phyloP scores from a whole-genome alignment of 2,888 invertebrate species.

The Serrognathus titanus region DNA sequence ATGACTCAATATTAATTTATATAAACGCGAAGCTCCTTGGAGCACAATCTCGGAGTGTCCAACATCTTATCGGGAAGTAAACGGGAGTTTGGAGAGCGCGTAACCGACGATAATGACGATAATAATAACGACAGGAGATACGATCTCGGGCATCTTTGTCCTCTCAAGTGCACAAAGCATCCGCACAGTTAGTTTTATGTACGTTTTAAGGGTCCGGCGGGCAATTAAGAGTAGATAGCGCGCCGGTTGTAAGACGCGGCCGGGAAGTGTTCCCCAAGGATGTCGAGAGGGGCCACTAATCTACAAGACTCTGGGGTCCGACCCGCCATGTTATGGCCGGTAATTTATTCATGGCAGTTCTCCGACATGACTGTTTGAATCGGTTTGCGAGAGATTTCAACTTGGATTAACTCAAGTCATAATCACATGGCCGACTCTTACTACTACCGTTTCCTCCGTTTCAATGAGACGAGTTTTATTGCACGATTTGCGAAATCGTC shows the following conservation, averaged over 20 bases:
- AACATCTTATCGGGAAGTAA: slow-evolving; percentile 26
- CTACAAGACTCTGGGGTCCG: slow-evolving; percentile 42
- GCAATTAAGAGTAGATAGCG: slow-evolving; percentile 34
- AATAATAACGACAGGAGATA: slow-evolving; percentile 29
- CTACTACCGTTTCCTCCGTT: neutral
- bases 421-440: slow-evolving; percentile 35
- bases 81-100: neutral
- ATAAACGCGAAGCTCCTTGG: too few relatives aligned
- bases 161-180: slow-evolving; percentile 37
- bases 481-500: slow-evolving; percentile 11
- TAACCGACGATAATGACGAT: slow-evolving; percentile 24
- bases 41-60: slow-evolving; percentile 1
- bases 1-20: too few relatives aligned
- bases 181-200: slow-evolving; percentile 41
- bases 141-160: slow-evolving; percentile 32
- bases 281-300: slow-evolving; percentile 39
- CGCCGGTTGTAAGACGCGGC: slow-evolving; percentile 42
- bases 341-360: slow-evolving; percentile 49
- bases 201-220: slow-evolving; percentile 37
- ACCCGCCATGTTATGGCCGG: slow-evolving; percentile 38
- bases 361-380: slow-evolving; percentile 46
- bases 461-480: slow-evolving; percentile 12
- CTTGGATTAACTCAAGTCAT: slow-evolving; percentile 47
- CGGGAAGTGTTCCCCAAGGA: slow-evolving; percentile 45
- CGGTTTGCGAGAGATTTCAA: slow-evolving; percentile 47